phyloP scores from a whole-genome alignment of 2,888 invertebrate species.

The Lasioglossum marginatum region DNA sequence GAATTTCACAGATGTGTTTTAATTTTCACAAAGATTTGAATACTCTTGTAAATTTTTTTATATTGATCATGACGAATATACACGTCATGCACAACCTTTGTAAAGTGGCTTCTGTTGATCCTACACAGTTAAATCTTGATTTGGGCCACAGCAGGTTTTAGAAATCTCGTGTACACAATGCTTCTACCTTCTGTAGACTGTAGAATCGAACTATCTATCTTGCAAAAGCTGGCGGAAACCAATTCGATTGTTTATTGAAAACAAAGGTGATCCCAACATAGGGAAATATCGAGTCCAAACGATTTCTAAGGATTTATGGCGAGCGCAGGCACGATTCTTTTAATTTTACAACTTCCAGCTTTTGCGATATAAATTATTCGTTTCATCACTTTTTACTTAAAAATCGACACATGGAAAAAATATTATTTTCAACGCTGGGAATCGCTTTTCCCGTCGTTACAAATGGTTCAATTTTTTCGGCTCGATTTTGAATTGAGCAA shows the following conservation, averaged over 20 bases:
- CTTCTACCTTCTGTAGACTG: background rate
- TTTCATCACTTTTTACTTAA: background rate
- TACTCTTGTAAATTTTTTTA: background rate
- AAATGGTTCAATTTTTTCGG: conserved; percentile 20
- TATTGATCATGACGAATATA: background rate
- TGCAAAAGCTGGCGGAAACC: background rate
- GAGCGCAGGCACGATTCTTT: background rate
- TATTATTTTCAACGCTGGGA: background rate
- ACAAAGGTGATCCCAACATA: background rate
- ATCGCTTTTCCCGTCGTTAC: background rate
- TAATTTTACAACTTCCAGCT: background rate
- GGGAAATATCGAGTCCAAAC: background rate
- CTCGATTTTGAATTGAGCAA: background rate
- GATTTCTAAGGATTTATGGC: background rate
- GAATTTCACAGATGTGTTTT: background rate
- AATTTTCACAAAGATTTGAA: background rate
- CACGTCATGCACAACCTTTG: background rate
- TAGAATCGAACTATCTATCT: background rate
- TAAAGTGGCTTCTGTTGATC: background rate
- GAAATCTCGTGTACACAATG: background rate
- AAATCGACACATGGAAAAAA: background rate
- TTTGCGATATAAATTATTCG: background rate
- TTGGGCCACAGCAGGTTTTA: background rate
- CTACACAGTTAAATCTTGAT: background rate
- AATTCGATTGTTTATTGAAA: conserved; percentile 8